Conservation (phyloP, 64 coral and sea anemone genomes). For the Orbicella faveolata region DNA sequence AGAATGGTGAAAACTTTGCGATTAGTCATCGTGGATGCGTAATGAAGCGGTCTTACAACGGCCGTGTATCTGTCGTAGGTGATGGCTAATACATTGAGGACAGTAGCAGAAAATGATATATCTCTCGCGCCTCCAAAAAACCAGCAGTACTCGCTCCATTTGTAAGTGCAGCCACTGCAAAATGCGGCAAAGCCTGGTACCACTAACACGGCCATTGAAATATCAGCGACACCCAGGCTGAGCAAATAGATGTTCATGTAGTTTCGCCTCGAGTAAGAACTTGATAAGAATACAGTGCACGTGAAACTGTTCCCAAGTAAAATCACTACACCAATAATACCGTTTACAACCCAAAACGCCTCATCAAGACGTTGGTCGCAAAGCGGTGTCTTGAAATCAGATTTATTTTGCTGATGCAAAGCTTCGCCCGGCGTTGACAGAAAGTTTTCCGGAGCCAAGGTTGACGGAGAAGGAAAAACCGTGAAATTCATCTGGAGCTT, state of each 20-base stretch:
- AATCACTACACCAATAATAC: conserved; percentile 38
- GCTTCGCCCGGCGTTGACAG: neutral
- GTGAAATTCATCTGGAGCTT: neutral
- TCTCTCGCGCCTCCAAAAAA: conserved; percentile 32
- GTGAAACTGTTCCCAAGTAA: conserved; percentile 54
- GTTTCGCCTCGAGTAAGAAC: conserved; percentile 30
- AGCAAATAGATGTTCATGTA: conserved; percentile 70
- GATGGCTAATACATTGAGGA: conserved; percentile 35
- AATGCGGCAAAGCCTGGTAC: conserved; percentile 60
- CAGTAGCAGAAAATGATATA: conserved; percentile 12
- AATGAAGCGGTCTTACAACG: conserved; percentile 37
- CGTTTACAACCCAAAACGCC: conserved; percentile 60
- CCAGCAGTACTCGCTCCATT: neutral
- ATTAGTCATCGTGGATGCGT: conserved; percentile 42
- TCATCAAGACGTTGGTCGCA: conserved; percentile 44
- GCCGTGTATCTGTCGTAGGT: conserved; percentile 48
- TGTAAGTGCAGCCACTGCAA: conserved; percentile 59
- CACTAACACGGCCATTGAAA: conserved; percentile 43
- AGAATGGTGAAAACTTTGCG: conserved; percentile 13
- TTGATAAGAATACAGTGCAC: conserved; percentile 61
- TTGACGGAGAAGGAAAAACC: neutral
- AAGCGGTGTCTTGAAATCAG: neutral
- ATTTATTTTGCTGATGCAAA: neutral
- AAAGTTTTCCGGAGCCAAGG: neutral
- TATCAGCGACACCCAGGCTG: conserved; percentile 44